Base-by-base conservation (phyloP, 2,113 vertebrate species). In the Pimephales promelas region DNA sequence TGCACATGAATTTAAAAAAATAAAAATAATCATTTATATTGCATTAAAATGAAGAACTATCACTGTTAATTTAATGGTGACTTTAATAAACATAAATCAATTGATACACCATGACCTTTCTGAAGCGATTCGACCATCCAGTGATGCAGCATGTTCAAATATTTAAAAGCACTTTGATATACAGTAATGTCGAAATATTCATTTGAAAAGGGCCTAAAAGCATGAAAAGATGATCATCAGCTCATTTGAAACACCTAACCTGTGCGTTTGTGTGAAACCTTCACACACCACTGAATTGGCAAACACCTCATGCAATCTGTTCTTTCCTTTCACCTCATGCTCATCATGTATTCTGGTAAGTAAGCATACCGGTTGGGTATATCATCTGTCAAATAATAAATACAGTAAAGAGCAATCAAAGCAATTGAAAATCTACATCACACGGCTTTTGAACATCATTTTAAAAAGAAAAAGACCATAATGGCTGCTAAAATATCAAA, bases 181-280 rank as follows among this genome's bases (percentile, higher is more conserved):
- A 54, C 52, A 54, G 6, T 8, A 40, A 70, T 34, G 20, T 43
- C 66, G 13, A 40, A n/a, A 70, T n/a, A 43, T 40, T 70, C 0
- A 22, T 40, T 68, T 70, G 36, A 70, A 13, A n/a, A 70, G 10
- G 2, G 9, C 18, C 66, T n/a, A 43, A 70, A n/a, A 43, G 10
- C 36, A n/a, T 7, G 0, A 45, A 71, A 8, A 2, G 40, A 1
- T 11, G 36, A 71, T 54, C 8, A n/a, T 76, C 52, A 40, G 66
- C 70, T 72, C 34, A 40, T 82, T 82, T 82, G 14, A 43, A 73
- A 36, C 22, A 22, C 24, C 68, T 61, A 24, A 64, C 54, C 36
- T 72, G 22, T 36, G 28, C 1, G n/a, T n/a, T 56, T 20, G n/a
- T 26, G 43, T 28, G 14, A 75, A 61, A 61, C 22, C 6, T 28